Evolutionary conservation across 2,797 vertebrate species (phyloP).

Genomic region (Cryptoprocta ferox): DNA sequence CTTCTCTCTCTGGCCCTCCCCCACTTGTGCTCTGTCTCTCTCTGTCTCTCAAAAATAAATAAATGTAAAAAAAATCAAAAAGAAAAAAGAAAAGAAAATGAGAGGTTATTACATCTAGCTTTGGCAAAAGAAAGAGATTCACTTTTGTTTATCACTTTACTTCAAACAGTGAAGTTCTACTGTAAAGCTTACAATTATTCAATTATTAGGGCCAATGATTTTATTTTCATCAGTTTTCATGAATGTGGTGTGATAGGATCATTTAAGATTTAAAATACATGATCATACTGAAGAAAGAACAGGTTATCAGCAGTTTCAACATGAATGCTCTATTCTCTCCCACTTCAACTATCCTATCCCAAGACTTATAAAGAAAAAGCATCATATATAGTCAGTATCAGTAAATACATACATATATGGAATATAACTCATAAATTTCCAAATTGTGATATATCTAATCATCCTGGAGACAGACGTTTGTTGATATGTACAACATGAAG

Average conservation of each 20-base stretch:
- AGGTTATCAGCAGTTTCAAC: neutral
- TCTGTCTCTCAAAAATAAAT: no score
- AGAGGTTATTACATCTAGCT: conserved; percentile 27
- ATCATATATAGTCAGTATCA: conserved; percentile 57
- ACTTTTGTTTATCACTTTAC: neutral
- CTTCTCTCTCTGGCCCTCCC: no score
- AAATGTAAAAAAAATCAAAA: no score
- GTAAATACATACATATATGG: neutral
- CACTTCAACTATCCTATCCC: neutral
- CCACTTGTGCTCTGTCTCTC: no score
- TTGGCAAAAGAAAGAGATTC: neutral
- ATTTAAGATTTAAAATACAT: conserved; percentile 5
- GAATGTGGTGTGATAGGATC: neutral
- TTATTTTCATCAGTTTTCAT: neutral
- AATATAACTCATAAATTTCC: conserved; percentile 65
- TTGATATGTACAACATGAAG: conserved; percentile 46
- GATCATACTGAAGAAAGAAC: neutral
- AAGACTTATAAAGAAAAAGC: neutral
- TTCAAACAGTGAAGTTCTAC: neutral
- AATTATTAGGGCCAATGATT: neutral
- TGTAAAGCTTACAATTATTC: neutral
- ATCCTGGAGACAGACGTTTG: conserved; percentile 19
- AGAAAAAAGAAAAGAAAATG: neutral
- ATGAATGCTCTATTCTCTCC: neutral
- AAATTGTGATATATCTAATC: conserved; percentile 52